Base-by-base conservation (phyloP, 2,113 vertebrate species). In the Mesitornis unicolor region DNA sequence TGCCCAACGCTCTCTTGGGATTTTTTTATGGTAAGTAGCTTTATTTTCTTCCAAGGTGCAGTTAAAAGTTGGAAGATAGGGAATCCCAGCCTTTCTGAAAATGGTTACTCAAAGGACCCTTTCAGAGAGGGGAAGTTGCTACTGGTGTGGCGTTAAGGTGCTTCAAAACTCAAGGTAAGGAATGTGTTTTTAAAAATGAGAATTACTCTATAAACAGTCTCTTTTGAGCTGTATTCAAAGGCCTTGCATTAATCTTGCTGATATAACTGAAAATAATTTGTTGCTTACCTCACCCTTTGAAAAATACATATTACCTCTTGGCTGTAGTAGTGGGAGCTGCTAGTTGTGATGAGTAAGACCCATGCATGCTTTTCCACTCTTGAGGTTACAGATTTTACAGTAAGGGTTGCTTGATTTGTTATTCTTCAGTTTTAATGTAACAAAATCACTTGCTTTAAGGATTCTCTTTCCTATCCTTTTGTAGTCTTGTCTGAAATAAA, bases 351-450 rank as follows among this genome's bases (percentile, higher is more conserved):
- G 28, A 61, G 31, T 59, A 79, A 81, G 13, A 40, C 21, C 35
- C 24, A 54, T 35, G 35, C 3, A 18, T 9, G 31, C 17, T 31
- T 65, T 89, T 80, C 22, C 10, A 2, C 28, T 40, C 26, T 3
- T 25, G 29, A 13, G 19, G 13, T 67, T 50, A 78, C 0, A 0
- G 63, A 48, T 59, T 28, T 20, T 4, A 14, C 15, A 17, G 68
- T 33, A 53, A 74, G 38, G 3, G 11, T 38, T 83, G 12, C 13
- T 77, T 48, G 26, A 43, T 40, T 51, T 3, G 0, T 48, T 85
- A 16, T 71, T 82, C 20, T 54, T 82, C 50, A 47, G 25, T 19
- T 61, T 40, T 56, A 67, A 64, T 10, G 17, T 42, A 54, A 78
- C 20, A 40, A 79, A 68, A 57, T 35, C 0, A 24, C 64, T 83